Evolutionary conservation across 2,797 vertebrate species (phyloP).

Genomic region (Pelodytes ibericus): DNA sequence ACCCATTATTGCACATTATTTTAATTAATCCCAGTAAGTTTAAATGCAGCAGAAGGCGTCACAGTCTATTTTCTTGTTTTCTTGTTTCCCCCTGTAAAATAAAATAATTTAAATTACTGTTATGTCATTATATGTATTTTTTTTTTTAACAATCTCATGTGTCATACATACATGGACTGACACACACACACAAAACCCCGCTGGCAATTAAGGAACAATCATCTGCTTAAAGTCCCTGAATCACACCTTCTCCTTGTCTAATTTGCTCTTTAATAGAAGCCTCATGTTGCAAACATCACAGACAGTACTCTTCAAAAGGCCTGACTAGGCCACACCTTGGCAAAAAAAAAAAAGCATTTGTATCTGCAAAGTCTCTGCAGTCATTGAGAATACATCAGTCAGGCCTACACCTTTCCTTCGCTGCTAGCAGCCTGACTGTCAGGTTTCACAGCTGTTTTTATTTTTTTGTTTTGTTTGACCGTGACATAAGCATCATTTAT

Average conservation of each 20-base stretch:
- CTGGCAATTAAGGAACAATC: slow-evolving; percentile 17
- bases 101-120: slow-evolving; percentile 10
- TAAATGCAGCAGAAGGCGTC: not conserved
- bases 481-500: slow-evolving; percentile 25
- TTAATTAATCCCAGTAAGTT: not conserved
- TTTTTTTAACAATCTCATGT: slow-evolving; percentile 10
- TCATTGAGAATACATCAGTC: slow-evolving; percentile 11
- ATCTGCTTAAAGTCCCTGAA: slow-evolving; percentile 19
- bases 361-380: slow-evolving; percentile 15
- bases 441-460: slow-evolving; percentile 25
- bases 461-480: not conserved
- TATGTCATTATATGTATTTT: not conserved
- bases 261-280: slow-evolving; percentile 5
- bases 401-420: slow-evolving; percentile 1
- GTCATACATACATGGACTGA: not conserved
- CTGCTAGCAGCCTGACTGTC: slow-evolving; percentile 25
- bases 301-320: slow-evolving; percentile 31
- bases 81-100: no score
- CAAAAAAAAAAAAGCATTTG: not conserved
- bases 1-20: not conserved
- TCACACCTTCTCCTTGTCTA: slow-evolving; percentile 31
- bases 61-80: not conserved
- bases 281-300: slow-evolving; percentile 19
- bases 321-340: slow-evolving; percentile 23
- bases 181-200: no score